These are phyloP conservation scores for Pegea sp. DNA, from an alignment of 23 tunicate species.

Conservation along the genomic window DNA sequence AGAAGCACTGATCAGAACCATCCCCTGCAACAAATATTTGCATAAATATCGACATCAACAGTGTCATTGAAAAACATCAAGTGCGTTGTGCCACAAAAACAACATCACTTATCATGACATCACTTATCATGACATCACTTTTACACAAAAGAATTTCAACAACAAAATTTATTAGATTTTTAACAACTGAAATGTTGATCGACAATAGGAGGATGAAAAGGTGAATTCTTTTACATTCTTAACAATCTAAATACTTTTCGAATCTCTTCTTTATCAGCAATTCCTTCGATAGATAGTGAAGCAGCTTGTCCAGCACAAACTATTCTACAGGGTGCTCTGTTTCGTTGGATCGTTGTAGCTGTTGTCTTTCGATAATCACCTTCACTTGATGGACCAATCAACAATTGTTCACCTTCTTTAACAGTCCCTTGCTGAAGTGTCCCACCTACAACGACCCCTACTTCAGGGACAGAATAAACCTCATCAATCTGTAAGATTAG, in stretches of 20 bases:
- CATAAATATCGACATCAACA: not conserved
- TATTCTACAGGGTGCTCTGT: conserved; percentile 67
- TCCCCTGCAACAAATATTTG: conserved; percentile 43
- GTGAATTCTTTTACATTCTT: too few species aligned
- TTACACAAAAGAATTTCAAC: too few species aligned
- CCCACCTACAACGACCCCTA: conserved; percentile 96
- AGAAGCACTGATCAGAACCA: conserved; percentile 54
- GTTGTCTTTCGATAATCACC: conserved; percentile 58
- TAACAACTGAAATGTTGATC: too few species aligned
- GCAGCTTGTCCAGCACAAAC: conserved; percentile 93
- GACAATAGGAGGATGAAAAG: too few species aligned
- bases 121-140: too few species aligned
- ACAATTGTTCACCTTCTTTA: conserved; percentile 21
- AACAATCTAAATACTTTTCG: conserved; percentile 60
- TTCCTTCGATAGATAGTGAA: conserved; percentile 44
- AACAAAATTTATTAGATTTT: too few species aligned
- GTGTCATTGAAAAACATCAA: not conserved
- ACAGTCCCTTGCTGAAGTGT: conserved; percentile 40
- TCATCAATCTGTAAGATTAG: conserved; percentile 50
- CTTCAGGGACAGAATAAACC: conserved; percentile 72
- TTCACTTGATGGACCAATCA: conserved; percentile 65
- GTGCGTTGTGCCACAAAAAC: not conserved
- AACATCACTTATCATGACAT: too few species aligned
- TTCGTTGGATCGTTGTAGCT: conserved; percentile 74
- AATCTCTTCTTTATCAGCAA: conserved; percentile 32